Base-by-base conservation (phyloP, 2,797 vertebrate species). In the Ataeniobius toweri region DNA sequence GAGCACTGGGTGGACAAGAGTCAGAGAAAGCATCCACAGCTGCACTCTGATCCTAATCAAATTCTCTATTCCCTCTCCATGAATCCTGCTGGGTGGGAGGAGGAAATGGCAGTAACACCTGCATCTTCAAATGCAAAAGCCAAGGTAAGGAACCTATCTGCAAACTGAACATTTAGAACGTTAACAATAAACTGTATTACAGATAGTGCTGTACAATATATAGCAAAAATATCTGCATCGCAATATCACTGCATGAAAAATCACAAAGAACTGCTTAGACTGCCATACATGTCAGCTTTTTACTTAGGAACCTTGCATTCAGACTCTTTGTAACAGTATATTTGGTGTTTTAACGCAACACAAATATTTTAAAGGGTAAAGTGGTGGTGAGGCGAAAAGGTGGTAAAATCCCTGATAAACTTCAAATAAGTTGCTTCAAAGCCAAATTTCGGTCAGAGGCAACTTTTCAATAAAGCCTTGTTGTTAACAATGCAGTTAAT, bases 41-140 rank as follows among this genome's bases (percentile, higher is more conserved):
- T 83, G 75, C 39, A 26, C 81, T 82, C 84, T 26, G 79, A 76
- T 53, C 72, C 85, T 88, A 85, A 91, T 92, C 85, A 77, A 85
- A 92, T 86, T 79, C 80, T 85, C 85, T 76, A 76, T 53, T 88
- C 78, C 74, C 68, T 81, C 67, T 71, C 72, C 28, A 5, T 39
- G 31, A 74, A 39, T 72, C 79, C 76, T 26, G 76, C 70, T 1
- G 5, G 41, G 31, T 28, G 51, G 31, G 20, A 59, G 61, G 71
- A 13, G n/a, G 16, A 63, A 70, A 51, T n/a, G 75, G 56, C 74
- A 44, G 46, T 18, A 10, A 58, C 74, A 36, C 59, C 58, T 61
- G 28, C 5, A 3, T 51, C n/a, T 65, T 50, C 50, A 18, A 71
- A 76, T 28, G 31, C 28, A 56, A 48, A 68, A 14, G 12, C 12